Evolutionary conservation across 2,113 vertebrate genomes (phyloP).

Genomic region (Zeus faber): DNA sequence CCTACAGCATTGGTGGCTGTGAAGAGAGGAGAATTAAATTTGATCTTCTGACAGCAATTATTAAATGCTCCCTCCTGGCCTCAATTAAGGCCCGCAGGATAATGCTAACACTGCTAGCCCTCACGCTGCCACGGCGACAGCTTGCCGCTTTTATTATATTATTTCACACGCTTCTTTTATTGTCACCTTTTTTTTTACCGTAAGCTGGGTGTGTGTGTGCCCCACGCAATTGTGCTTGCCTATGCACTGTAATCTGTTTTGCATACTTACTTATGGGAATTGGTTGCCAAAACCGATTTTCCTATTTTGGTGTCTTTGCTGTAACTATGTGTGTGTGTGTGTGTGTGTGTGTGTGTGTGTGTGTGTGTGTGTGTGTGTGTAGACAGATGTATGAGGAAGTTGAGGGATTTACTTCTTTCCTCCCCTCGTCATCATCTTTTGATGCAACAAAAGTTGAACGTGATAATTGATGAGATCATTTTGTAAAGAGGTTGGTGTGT

Average conservation of each 20-base stretch:
- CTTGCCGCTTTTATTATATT: slow-evolving; percentile 53
- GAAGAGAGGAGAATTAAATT: slow-evolving; percentile 98
- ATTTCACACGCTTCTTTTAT: slow-evolving; percentile 33
- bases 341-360: no score
- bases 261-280: slow-evolving; percentile 42
- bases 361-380: no score
- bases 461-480: no score
- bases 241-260: slow-evolving; percentile 33
- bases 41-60: slow-evolving; percentile 99
- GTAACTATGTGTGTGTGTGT: slow-evolving; percentile 30
- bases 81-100: slow-evolving; percentile 89
- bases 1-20: slow-evolving; percentile 93
- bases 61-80: slow-evolving; percentile 98
- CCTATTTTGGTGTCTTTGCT: slow-evolving; percentile 28
- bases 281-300: slow-evolving; percentile 29
- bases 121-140: slow-evolving; percentile 71
- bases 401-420: no score
- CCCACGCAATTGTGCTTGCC: slow-evolving; percentile 16
- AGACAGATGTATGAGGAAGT: no score
- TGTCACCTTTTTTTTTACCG: slow-evolving; percentile 28
- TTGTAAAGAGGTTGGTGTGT: no score
- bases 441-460: no score
- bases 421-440: no score
- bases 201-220: neutral
- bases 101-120: slow-evolving; percentile 83